Evolutionary conservation across 2,113 vertebrate species (phyloP).

Genomic region (Ramphastos sulfuratus): DNA sequence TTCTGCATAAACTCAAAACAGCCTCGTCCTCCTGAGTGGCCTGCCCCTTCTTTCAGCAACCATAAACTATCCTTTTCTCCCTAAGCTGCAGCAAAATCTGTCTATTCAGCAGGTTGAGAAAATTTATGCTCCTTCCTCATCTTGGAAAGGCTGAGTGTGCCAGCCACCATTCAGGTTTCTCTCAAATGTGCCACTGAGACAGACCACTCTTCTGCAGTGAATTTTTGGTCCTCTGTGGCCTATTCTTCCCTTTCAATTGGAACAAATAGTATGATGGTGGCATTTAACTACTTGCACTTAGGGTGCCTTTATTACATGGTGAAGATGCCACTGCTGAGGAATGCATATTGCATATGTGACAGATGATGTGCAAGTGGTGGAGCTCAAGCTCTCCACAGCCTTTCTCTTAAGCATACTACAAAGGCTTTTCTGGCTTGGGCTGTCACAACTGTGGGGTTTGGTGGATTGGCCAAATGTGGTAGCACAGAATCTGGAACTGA

Average conservation of each 20-base stretch:
- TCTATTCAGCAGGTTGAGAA: background rate
- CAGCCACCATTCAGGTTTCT: background rate
- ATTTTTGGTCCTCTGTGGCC: background rate
- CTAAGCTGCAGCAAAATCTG: no score
- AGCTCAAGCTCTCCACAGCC: background rate
- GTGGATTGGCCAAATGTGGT: background rate
- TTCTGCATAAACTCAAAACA: no score
- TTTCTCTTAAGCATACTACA: background rate
- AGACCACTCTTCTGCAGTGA: background rate
- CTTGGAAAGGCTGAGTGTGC: accelerated
- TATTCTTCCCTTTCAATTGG: background rate
- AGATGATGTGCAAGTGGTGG: background rate
- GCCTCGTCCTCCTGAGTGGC: no score
- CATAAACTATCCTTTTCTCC: no score
- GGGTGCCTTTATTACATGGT: background rate
- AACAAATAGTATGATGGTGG: background rate
- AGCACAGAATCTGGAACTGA: background rate
- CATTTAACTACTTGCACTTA: background rate
- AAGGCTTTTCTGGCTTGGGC: background rate
- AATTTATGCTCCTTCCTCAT: background rate
- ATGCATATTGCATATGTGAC: background rate
- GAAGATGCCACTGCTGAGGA: background rate
- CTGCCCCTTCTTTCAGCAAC: no score
- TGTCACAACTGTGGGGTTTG: background rate
- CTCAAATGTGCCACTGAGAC: background rate